Evolutionary conservation across 2,797 vertebrate genomes (phyloP), one percentile per base, ranked within the genome.

Genomic region (Poecile montanus): DNA sequence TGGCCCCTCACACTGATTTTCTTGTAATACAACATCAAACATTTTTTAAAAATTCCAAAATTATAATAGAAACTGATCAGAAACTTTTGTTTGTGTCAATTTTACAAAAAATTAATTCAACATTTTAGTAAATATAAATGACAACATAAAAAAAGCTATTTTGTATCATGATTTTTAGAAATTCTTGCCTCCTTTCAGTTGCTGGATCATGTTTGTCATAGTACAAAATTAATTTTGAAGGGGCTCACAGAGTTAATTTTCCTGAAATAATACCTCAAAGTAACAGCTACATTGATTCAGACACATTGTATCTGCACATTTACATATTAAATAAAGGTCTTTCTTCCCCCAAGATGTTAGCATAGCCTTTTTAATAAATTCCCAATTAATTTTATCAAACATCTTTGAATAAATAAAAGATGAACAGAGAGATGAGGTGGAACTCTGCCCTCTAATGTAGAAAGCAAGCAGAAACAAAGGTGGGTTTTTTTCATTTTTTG

Each of bases 391-490:
- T 94, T 89, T 80, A 91, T 91, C 21, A 93, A 94, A 91, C 71
- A 68, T 78, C 88, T 88, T 80, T 87, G 42, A 94, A 85, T 92
- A 94, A 93, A 93, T 81, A 85, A 78, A 93, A 93, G 62, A 90
- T 86, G 38, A 93, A 77, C 58, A 67, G 73, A 82, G 21, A 75
- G 78, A 95, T 80, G 67, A 93, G 20, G 25, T 54, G 50, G 74
- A 94, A 91, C 71, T 91, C 65, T 95, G 83, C 85, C 84, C 83
- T 96, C 65, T 91, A 89, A 95, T 57, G 81, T 76, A 82, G 57
- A 91, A 91, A 89, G 27, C 14, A 70, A 83, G 72, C 25, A 92
- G 81, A 91, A 94, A 76, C 10, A 27, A 85, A 81, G 68, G 16
- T 47, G 25, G 2, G 1, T 12, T 67, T 66, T 40, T 88, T 84